Evolutionary conservation across 2,888 invertebrate genomes (phyloP).

Genomic region (Clanis bilineata): DNA sequence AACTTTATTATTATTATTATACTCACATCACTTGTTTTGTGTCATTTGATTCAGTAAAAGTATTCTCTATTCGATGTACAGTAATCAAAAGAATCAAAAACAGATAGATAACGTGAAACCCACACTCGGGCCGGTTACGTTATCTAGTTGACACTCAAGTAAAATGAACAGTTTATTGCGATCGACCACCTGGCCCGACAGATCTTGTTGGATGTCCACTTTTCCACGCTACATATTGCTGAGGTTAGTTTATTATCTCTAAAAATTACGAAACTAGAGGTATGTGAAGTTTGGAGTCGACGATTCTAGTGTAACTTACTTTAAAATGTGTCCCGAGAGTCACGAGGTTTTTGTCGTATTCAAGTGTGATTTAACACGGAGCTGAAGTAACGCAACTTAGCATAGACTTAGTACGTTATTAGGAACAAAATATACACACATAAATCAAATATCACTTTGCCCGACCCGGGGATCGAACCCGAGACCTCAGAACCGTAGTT

Average conservation of each 20-base stretch:
- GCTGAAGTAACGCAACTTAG: no score
- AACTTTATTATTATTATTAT: no score
- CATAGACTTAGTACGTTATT: no score
- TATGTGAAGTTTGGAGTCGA: not conserved
- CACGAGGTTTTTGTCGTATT: no score
- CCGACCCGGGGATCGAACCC: no score
- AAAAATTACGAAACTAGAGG: not conserved
- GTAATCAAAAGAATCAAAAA: slow-evolving; percentile 8
- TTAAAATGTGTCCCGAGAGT: not conserved
- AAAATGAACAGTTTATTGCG: slow-evolving; percentile 5
- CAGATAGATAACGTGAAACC: slow-evolving; percentile 3
- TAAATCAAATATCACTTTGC: no score
- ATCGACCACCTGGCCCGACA: slow-evolving; percentile 1
- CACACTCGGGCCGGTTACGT: slow-evolving; percentile 3
- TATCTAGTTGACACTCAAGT: slow-evolving; percentile 4
- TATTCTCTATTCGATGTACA: not conserved
- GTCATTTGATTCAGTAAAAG: no score
- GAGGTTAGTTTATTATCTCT: not conserved
- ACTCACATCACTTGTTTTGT: no score
- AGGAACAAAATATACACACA: no score
- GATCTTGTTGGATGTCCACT: slow-evolving; percentile 2
- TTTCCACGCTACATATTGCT: not conserved
- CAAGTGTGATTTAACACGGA: no score
- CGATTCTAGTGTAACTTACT: no score
- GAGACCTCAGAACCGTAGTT: no score